These are phyloP conservation scores for Chaetodon trifascialis DNA, from an alignment of 2,113 vertebrate species.

Conservation along the genomic window DNA sequence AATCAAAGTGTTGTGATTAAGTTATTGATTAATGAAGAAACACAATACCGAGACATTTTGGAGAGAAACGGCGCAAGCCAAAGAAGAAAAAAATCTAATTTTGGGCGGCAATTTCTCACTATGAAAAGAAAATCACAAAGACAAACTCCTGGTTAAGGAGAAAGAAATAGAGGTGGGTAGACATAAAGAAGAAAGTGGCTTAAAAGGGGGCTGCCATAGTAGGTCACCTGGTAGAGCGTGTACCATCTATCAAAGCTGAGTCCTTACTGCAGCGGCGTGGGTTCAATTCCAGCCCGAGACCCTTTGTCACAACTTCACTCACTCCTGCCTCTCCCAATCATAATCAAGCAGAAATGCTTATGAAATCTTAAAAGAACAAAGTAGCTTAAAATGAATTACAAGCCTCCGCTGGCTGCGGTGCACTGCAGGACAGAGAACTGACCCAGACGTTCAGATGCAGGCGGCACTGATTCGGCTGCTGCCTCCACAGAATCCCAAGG, in stretches of 20 bases:
- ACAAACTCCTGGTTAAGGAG: not conserved
- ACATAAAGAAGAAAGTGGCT: not conserved
- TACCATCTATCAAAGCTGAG: too few species aligned
- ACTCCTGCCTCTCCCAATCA: too few species aligned
- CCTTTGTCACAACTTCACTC: too few species aligned
- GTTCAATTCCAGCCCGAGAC: too few species aligned
- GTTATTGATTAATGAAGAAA: conserved; percentile 16
- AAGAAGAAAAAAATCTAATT: not conserved
- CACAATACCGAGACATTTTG: not conserved
- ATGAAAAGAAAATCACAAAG: not conserved
- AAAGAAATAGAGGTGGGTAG: not conserved
- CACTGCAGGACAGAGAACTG: conserved; percentile 19
- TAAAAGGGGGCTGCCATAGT: not conserved
- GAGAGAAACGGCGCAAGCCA: not conserved
- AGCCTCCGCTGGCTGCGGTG: not conserved
- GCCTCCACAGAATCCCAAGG: conserved; percentile 34
- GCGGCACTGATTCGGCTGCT: conserved; percentile 48
- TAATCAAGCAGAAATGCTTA: too few species aligned
- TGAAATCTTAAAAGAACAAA: not conserved
- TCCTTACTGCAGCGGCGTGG: too few species aligned
- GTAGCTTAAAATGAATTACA: conserved; percentile 19
- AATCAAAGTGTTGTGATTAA: not conserved
- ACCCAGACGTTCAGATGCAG: conserved; percentile 29
- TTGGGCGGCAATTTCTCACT: not conserved
- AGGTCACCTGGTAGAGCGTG: too few species aligned